These are phyloP conservation scores for Ecliptopera silaceata DNA, from an alignment of 2,888 invertebrate species.

Conservation along the genomic window DNA sequence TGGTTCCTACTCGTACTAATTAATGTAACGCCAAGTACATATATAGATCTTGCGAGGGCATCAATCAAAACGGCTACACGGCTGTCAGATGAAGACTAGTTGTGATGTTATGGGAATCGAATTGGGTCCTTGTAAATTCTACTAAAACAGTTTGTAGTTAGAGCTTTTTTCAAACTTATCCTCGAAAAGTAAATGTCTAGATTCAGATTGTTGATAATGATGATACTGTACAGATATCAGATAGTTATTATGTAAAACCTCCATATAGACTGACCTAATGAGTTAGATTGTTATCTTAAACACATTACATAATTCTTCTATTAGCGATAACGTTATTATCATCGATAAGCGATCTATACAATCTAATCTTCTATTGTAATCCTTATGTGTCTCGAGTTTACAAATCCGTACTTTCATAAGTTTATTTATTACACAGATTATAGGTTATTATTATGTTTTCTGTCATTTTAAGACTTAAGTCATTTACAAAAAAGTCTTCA, in stretches of 20 bases:
- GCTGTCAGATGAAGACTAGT: not conserved
- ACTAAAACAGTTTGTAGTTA: not conserved
- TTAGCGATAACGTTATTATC: not conserved
- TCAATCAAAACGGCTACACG: not conserved
- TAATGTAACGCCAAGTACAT: no score
- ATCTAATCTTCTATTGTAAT: slow-evolving; percentile 20
- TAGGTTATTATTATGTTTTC: no score
- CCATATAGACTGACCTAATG: slow-evolving; percentile 13
- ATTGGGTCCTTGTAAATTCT: not conserved
- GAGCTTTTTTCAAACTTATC: no score
- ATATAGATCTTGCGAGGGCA: no score
- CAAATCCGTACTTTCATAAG: slow-evolving; percentile 11
- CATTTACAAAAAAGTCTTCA: no score
- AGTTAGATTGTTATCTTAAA: slow-evolving; percentile 4
- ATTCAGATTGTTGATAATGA: not conserved
- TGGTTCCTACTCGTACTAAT: no score
- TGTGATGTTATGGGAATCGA: not conserved
- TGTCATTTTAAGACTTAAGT: no score
- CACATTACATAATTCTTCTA: slow-evolving; percentile 20
- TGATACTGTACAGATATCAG: not conserved
- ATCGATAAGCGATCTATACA: slow-evolving; percentile 10
- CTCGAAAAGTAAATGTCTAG: not conserved
- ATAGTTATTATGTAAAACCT: not conserved
- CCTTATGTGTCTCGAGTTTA: slow-evolving; percentile 7
- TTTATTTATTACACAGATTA: not conserved